phyloP scores from a whole-genome alignment of 2,888 invertebrate genomes.

The Arrhopalites spinosus region DNA sequence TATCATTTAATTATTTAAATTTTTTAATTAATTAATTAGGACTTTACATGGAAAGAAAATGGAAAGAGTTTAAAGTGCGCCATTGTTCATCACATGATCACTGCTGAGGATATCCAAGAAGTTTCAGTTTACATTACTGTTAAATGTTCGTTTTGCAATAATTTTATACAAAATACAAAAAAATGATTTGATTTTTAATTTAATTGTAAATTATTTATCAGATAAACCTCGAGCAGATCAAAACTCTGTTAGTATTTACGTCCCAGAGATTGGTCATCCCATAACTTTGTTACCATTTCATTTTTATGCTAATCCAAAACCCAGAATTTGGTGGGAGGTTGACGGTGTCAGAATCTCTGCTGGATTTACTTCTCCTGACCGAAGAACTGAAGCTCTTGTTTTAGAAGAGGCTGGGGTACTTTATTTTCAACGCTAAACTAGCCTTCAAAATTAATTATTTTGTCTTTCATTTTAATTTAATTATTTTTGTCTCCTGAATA shows the following conservation, averaged over 20 bases:
- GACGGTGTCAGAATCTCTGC: constrained; percentile 43
- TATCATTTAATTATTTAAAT: too few species aligned
- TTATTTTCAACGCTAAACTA: not conserved
- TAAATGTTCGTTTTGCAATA: constrained; percentile 43
- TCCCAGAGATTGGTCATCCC: constrained; percentile 47
- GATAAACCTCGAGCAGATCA: constrained; percentile 29
- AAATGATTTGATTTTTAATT: too few species aligned
- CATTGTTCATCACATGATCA: constrained; percentile 47
- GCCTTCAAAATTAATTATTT: not conserved
- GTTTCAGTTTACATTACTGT: constrained; percentile 44
- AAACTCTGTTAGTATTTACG: constrained; percentile 24
- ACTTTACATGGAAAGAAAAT: constrained; percentile 50
- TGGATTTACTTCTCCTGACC: constrained; percentile 37
- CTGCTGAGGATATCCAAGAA: constrained; percentile 47
- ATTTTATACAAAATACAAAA: not conserved
- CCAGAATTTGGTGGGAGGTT: constrained; percentile 47
- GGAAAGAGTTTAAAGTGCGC: constrained; percentile 54
- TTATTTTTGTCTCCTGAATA: constrained; percentile 2
- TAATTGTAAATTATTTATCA: too few species aligned
- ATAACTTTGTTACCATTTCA: constrained; percentile 35
- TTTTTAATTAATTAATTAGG: too few species aligned
- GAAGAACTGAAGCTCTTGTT: constrained; percentile 41
- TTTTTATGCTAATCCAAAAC: constrained; percentile 50
- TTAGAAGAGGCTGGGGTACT: constrained; percentile 41
- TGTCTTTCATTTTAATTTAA: too few species aligned